A percentile compares a stretch with the other conserved stretches of the same genome.
Evolutionary conservation across 2,113 vertebrate species (phyloP).

Genomic region (Pomatostomus ruficeps): DNA sequence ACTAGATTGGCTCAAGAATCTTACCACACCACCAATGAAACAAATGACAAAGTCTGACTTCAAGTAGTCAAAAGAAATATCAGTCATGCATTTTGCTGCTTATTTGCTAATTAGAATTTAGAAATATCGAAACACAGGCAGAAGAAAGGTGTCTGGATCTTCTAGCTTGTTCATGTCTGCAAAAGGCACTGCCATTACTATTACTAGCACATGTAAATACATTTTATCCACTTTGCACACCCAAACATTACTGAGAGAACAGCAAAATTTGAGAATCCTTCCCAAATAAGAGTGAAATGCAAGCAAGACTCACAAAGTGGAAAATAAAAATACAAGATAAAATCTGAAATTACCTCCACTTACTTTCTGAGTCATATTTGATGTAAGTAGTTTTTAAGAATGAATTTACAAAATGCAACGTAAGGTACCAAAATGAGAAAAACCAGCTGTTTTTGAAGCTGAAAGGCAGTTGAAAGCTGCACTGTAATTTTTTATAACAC

Average conservation of each 20-base stretch:
- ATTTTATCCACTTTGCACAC: not conserved
- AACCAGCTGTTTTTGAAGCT: not conserved
- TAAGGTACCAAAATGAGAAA: not conserved
- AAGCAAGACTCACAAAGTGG: not conserved
- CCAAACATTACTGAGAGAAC: not conserved
- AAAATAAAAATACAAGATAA: not conserved
- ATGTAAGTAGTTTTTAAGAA: not conserved
- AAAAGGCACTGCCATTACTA: not conserved
- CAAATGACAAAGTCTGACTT: not conserved
- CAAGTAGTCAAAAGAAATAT: not conserved
- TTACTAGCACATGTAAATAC: not conserved
- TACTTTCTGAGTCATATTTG: not conserved
- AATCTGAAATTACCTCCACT: not conserved
- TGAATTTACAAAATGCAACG: not conserved
- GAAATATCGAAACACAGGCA: not conserved
- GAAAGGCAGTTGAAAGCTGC: not conserved
- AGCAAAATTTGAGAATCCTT: not conserved
- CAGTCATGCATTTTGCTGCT: not conserved
- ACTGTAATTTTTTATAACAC: not conserved
- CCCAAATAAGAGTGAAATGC: fast-evolving
- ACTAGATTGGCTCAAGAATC: not conserved
- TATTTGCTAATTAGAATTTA: not conserved
- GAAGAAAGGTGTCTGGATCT: not conserved
- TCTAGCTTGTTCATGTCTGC: not conserved
- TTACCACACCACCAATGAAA: not conserved